phyloP scores from a whole-genome alignment of 1,140 invertebrate species.

The Formica selysi region DNA sequence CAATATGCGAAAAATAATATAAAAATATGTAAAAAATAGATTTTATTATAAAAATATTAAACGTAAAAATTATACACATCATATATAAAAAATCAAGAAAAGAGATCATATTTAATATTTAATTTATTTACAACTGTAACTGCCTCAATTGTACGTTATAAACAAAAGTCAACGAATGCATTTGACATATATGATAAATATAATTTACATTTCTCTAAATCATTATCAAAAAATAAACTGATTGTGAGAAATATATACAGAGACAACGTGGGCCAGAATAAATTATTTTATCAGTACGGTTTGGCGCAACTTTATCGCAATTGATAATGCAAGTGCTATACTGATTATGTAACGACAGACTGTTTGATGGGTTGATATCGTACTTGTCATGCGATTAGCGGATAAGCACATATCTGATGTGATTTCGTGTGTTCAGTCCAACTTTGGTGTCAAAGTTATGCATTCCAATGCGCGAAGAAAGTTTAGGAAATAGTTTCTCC shows the following conservation, averaged over 20 bases:
- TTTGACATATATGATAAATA: constrained; percentile 7
- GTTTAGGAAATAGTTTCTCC: constrained; percentile 41
- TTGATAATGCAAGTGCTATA: constrained; percentile 53
- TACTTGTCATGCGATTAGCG: constrained; percentile 57
- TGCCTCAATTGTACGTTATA: neutral
- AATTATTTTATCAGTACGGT: constrained; percentile 15
- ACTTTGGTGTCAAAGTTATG: constrained; percentile 52
- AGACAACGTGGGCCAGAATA: neutral
- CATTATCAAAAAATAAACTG: neutral
- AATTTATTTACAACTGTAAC: neutral
- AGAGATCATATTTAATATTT: neutral
- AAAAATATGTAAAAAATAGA: neutral
- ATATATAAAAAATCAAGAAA: neutral
- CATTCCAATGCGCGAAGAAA: constrained; percentile 23
- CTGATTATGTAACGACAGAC: constrained; percentile 60
- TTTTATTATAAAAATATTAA: neutral
- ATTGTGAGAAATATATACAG: neutral
- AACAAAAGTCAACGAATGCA: neutral
- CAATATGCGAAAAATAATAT: neutral
- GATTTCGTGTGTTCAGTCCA: constrained; percentile 42
- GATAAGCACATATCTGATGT: constrained; percentile 66
- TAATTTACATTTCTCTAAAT: constrained; percentile 18
- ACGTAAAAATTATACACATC: neutral
- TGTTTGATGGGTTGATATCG: constrained; percentile 66
- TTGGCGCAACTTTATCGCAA: constrained; percentile 60